A percentile compares a stretch with the other conserved stretches of the same genome.
phyloP scores from a whole-genome alignment of 2,113 vertebrate species.

The Riparia riparia region DNA sequence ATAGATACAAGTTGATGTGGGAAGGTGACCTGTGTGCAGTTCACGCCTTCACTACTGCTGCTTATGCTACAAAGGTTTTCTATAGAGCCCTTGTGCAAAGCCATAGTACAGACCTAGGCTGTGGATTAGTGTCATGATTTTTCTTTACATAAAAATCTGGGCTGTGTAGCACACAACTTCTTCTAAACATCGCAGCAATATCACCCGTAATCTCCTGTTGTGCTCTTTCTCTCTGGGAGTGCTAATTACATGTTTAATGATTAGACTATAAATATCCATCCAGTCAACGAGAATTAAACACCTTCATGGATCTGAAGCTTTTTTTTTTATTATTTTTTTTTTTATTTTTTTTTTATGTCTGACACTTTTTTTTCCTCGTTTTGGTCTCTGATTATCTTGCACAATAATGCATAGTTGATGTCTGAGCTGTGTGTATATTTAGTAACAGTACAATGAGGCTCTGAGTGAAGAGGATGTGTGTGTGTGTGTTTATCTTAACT shows the following conservation, averaged over 20 bases:
- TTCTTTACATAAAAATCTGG: neutral
- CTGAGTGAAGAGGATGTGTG: neutral
- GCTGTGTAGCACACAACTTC: neutral
- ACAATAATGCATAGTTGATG: neutral
- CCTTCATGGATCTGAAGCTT: neutral
- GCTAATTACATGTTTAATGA: neutral
- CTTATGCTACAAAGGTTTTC: neutral
- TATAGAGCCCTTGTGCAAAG: neutral
- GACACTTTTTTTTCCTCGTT: neutral
- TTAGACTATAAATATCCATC: slow-evolving; percentile 27
- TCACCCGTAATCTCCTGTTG: neutral
- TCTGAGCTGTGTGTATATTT: neutral
- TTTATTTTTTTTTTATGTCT: neutral
- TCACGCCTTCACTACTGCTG: neutral
- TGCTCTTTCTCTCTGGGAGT: neutral
- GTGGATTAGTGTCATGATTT: neutral
- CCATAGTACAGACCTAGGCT: neutral
- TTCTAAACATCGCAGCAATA: neutral
- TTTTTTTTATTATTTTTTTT: neutral
- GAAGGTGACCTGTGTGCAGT: neutral
- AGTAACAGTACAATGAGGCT: neutral
- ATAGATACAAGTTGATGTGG: accelerated
- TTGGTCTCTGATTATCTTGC: neutral
- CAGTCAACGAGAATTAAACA: neutral
- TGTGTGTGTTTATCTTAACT: neutral